Evolutionary conservation across 2,888 invertebrate species (phyloP), one percentile per base, ranked within the genome.

Genomic region (Piscicola geometra): DNA sequence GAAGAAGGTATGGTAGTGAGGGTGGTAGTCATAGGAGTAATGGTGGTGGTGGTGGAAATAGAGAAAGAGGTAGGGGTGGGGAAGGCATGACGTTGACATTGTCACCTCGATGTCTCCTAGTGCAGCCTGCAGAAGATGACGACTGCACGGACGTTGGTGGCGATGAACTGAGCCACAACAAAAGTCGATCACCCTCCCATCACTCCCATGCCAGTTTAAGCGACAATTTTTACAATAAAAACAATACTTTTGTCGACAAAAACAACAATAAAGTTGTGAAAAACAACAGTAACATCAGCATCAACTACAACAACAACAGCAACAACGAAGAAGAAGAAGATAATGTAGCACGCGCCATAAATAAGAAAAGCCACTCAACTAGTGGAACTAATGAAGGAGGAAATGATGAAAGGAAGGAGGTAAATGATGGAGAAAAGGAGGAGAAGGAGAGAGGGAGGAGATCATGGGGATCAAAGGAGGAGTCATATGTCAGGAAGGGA

Each of bases 1-100:
- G 69, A 18, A n/a, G 71, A 41, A 32, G 50, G n/a, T 30, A 30
- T 72, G 60, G 50, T 72, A 33, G 52, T 72, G 33, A 30, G n/a
- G 60, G 50, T 30, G 32, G 30, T 30, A 33, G 50, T 56, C 18
- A 30, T 47, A 33, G 47, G 3, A 21, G 47, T 47, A n/a, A 33
- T 30, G 60, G 25, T 33, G 60, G 47, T 72, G 60, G 47, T 50
- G 33, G 47, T 25, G 60, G 28, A 25, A 33, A 33, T 72, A 30
- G 28, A 12, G 60, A 25, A 15, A 35, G 1, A 21, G 60, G 28
- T 72, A 21, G 28, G 18, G 60, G 47, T 72, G 60, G 47, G 3
- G 60, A 33, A 30, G 50, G 47, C 33, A 47, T 52, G 70, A 36
- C 41, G 70, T 25, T 70, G 70, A 36, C 41, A 41, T 25, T 70